Conservation (phyloP, 2,888 invertebrate species). For the Slavum lentiscoides region DNA sequence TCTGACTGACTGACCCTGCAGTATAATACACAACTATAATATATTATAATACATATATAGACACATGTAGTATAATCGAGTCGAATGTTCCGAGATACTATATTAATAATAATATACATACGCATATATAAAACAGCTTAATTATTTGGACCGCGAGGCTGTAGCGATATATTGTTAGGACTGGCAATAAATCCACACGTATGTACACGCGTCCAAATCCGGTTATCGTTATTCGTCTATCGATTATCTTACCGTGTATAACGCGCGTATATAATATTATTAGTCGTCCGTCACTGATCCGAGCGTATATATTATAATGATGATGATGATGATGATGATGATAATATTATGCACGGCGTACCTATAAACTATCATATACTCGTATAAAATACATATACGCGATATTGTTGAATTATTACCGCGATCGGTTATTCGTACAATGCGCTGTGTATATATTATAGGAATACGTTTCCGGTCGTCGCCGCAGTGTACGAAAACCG, state of each 20-base stretch:
- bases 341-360: no score
- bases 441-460: no score
- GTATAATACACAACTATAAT: background rate
- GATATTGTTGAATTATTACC: no score
- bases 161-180: background rate
- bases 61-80: background rate
- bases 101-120: no score
- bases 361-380: no score
- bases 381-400: no score
- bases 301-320: no score
- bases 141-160: conserved; percentile 40
- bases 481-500: no score
- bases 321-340: no score
- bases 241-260: background rate
- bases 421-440: no score
- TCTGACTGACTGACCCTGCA: background rate
- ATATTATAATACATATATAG: background rate
- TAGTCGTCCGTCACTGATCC: background rate
- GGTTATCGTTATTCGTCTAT: background rate
- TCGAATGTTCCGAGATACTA: conserved; percentile 1
- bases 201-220: background rate
- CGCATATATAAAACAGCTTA: conserved; percentile 26
- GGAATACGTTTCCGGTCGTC: no score
- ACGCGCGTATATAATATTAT: background rate
- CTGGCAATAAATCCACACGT: conserved; percentile 6